phyloP scores from a whole-genome alignment of 2,113 vertebrate genomes.

The Pituophis catenifer region DNA sequence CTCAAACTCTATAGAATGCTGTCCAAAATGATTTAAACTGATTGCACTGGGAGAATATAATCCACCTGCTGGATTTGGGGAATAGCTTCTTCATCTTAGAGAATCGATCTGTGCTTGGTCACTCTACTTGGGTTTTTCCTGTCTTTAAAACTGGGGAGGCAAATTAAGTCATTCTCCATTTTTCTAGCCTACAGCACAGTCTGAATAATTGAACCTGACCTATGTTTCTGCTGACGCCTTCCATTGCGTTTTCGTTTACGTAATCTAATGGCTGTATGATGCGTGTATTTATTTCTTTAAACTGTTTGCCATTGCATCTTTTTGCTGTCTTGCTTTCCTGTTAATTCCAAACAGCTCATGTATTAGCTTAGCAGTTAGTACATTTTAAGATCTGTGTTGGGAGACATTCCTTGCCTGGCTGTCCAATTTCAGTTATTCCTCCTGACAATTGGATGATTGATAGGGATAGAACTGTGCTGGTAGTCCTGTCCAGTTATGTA shows the following conservation, averaged over 20 bases:
- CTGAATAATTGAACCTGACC: background rate
- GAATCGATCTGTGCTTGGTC: background rate
- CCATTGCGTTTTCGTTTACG: background rate
- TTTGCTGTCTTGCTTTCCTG: background rate
- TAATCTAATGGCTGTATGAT: background rate
- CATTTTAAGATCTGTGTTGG: background rate
- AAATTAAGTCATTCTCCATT: background rate
- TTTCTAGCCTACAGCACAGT: background rate
- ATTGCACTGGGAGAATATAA: background rate
- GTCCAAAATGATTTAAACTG: background rate
- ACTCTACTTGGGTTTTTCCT: background rate
- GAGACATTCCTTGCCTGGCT: background rate
- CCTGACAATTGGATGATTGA: background rate
- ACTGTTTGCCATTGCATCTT: background rate
- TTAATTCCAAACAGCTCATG: background rate
- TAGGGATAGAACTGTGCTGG: background rate
- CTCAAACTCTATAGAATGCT: background rate
- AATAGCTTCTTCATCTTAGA: background rate
- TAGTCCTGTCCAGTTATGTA: background rate
- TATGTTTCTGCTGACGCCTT: background rate
- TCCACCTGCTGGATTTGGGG: background rate
- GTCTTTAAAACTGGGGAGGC: background rate
- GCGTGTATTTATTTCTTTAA: background rate
- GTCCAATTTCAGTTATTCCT: background rate
- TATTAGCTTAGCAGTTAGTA: background rate